Evolutionary conservation across 2,888 invertebrate genomes (phyloP).

Genomic region (Cephus runcator): DNA sequence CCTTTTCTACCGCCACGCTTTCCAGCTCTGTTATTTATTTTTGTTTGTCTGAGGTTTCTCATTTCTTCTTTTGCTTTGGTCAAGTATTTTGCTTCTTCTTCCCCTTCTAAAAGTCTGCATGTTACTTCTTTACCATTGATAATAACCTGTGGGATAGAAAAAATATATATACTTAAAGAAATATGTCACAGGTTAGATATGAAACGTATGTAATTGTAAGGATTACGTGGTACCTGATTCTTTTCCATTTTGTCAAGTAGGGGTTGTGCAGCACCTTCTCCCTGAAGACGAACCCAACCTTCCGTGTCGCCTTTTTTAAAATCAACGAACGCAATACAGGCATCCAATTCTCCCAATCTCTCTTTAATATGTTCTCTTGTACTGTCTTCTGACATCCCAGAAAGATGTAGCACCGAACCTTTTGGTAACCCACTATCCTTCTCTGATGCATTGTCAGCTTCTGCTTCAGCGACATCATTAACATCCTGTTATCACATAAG

Average conservation of each 20-base stretch:
- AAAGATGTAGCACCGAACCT: constrained; percentile 80
- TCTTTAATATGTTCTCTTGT: constrained; percentile 81
- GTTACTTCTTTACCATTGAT: constrained; percentile 36
- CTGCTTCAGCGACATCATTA: constrained; percentile 31
- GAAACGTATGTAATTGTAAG: background rate
- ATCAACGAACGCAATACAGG: constrained; percentile 79
- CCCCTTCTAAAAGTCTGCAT: constrained; percentile 53
- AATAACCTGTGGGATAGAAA: constrained; percentile 58
- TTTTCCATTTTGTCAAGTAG: constrained; percentile 70
- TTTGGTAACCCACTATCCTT: constrained; percentile 73
- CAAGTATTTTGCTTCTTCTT: constrained; percentile 56
- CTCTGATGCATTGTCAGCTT: constrained; percentile 44
- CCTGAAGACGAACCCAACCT: constrained; percentile 78
- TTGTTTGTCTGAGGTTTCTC: constrained; percentile 68
- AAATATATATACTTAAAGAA: constrained; percentile 6
- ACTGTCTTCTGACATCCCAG: constrained; percentile 71
- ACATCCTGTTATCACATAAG: background rate
- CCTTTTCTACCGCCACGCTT: constrained; percentile 57
- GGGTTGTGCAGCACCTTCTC: constrained; percentile 76
- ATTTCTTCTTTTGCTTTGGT: constrained; percentile 47
- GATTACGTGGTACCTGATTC: background rate
- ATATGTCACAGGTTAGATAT: background rate
- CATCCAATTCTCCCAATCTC: constrained; percentile 71
- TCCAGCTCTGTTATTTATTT: constrained; percentile 61
- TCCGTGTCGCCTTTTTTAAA: constrained; percentile 79